Percentiles rank a stretch among this genome's conserved stretches.
phyloP scores from a whole-genome alignment of 2,113 vertebrate species.

The Platycercus adscitus region DNA sequence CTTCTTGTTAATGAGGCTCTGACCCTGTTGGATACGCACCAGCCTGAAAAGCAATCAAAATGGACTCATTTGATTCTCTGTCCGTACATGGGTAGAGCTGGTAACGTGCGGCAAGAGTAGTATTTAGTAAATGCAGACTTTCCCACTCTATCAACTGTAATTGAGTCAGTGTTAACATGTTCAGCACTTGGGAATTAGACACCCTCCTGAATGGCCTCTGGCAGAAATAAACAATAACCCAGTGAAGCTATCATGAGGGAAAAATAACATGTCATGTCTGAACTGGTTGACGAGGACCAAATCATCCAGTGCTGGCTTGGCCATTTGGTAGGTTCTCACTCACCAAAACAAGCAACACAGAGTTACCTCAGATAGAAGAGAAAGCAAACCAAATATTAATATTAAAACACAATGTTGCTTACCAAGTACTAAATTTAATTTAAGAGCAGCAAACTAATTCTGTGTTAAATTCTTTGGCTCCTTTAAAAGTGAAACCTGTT shows the following conservation, averaged over 20 bases:
- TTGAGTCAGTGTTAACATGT: not conserved
- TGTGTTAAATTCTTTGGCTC: not conserved
- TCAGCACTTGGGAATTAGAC: not conserved
- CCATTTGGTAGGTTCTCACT: not conserved
- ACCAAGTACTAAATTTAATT: not conserved
- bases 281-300: not conserved
- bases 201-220: not conserved
- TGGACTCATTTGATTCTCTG: not conserved
- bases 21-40: not conserved
- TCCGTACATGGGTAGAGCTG: not conserved
- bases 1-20: not conserved
- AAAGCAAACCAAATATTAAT: not conserved
- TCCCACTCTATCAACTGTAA: not conserved
- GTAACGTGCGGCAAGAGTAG: fast-evolving
- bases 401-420: not conserved
- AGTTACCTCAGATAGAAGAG: not conserved
- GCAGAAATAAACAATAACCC: not conserved
- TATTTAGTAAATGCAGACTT: not conserved
- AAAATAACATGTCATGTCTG: fast-evolving
- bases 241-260: not conserved
- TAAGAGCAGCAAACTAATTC: not conserved
- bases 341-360: not conserved
- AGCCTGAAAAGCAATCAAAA: not conserved
- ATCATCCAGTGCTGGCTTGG: not conserved
- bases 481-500: not conserved